phyloP scores from a whole-genome alignment of 2,888 invertebrate genomes.

The Tetragonula carbonaria region DNA sequence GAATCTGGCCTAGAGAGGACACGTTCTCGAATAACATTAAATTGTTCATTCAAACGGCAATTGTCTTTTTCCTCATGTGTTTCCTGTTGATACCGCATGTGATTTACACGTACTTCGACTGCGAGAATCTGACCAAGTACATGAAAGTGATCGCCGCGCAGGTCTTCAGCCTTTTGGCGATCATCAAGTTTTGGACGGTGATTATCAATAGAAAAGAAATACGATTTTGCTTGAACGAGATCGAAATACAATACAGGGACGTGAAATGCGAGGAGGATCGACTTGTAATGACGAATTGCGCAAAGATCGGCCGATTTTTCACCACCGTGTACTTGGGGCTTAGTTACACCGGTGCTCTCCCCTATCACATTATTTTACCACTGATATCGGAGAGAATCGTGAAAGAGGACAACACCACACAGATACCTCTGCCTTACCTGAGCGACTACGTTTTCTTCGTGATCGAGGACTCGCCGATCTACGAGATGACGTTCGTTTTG shows the following conservation, averaged over 20 bases:
- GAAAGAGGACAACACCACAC: constrained; percentile 64
- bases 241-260: constrained; percentile 75
- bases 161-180: constrained; percentile 77
- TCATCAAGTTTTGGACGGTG: constrained; percentile 79
- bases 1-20: constrained; percentile 78
- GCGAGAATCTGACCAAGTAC: constrained; percentile 76
- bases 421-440: constrained; percentile 70
- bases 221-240: constrained; percentile 71
- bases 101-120: constrained; percentile 77
- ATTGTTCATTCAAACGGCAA: constrained; percentile 65
- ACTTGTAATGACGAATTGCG: constrained; percentile 76
- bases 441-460: constrained; percentile 74
- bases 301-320: constrained; percentile 76
- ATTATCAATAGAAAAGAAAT: constrained; percentile 76
- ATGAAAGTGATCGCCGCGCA: constrained; percentile 78
- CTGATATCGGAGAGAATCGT: constrained; percentile 60
- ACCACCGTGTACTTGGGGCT: constrained; percentile 76
- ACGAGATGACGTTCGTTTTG: constrained; percentile 69
- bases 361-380: constrained; percentile 79
- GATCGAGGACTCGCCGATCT: constrained; percentile 65
- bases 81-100: constrained; percentile 77
- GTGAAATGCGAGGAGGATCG: constrained; percentile 74
- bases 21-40: constrained; percentile 55
- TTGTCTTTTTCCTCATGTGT: constrained; percentile 76
- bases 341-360: constrained; percentile 78